Percentiles rank a stretch among this genome's conserved stretches.
Evolutionary conservation across 2,888 invertebrate genomes (phyloP).

Genomic region (Ditula angustiorana): DNA sequence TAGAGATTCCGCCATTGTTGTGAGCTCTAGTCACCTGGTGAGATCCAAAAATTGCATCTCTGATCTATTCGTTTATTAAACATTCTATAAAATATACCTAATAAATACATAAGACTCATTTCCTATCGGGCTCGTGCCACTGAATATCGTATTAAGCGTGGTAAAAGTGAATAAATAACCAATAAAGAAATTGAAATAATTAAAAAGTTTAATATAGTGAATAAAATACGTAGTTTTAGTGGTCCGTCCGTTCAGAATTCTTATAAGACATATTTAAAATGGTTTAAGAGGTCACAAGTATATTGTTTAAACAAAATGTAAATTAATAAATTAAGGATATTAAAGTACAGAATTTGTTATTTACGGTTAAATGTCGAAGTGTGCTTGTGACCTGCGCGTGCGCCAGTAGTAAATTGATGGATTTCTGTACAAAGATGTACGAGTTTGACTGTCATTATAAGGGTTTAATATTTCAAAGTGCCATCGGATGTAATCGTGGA

Average conservation of each 20-base stretch:
- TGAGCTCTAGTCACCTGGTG: too few relatives aligned
- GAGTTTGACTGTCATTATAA: not conserved
- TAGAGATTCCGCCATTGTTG: too few relatives aligned
- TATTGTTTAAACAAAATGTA: slow-evolving; percentile 4
- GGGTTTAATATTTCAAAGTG: slow-evolving; percentile 26
- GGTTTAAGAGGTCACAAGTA: slow-evolving; percentile 2
- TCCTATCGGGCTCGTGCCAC: slow-evolving; percentile 13
- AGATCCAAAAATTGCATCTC: too few relatives aligned
- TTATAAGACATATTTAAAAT: slow-evolving; percentile 23
- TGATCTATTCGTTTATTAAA: too few relatives aligned
- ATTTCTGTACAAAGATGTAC: slow-evolving; percentile 11
- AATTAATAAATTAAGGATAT: slow-evolving; percentile 1
- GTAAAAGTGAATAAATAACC: slow-evolving; percentile 9
- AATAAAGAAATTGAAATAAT: slow-evolving; percentile 23
- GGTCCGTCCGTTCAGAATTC: slow-evolving; percentile 63
- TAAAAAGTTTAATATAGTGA: slow-evolving; percentile 40
- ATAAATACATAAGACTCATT: not conserved
- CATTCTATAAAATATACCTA: not conserved
- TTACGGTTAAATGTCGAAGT: not conserved
- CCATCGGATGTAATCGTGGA: slow-evolving; percentile 34
- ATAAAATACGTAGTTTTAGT: slow-evolving; percentile 57
- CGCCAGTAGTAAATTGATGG: not conserved
- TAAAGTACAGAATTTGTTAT: slow-evolving; percentile 6
- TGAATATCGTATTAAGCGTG: slow-evolving; percentile 20
- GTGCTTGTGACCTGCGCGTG: slow-evolving; percentile 10